These are phyloP conservation scores for Apodemia mormo DNA, from an alignment of 2,888 invertebrate species.

Conservation along the genomic window DNA sequence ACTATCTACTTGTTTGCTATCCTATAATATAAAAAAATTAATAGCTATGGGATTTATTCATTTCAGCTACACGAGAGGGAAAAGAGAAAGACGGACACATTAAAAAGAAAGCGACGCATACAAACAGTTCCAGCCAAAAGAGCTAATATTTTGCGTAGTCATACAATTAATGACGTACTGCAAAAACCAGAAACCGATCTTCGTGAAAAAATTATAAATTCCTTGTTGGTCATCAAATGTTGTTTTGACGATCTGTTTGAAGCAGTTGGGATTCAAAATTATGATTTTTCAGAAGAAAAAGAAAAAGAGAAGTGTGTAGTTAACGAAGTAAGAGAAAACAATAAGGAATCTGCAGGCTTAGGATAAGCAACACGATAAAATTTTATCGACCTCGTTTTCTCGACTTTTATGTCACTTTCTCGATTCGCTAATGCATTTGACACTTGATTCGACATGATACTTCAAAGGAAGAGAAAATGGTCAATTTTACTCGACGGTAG, in stretches of 20 bases:
- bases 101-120: not conserved
- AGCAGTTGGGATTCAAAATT: not conserved
- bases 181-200: not conserved
- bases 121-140: not conserved
- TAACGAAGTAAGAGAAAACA: not conserved
- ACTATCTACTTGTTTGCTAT: no score
- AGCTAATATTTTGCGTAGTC: not conserved
- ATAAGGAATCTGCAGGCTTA: not conserved
- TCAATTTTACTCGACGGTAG: no score
- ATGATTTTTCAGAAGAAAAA: not conserved
- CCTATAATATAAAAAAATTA: not conserved
- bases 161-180: not conserved
- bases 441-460: no score
- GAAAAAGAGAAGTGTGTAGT: not conserved
- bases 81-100: not conserved
- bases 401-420: no score
- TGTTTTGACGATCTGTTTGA: not conserved
- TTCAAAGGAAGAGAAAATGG: no score
- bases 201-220: not conserved
- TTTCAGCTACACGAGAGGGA: not conserved
- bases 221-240: constrained; percentile 1
- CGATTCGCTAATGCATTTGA: no score
- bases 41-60: not conserved
- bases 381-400: no score
- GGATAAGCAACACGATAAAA: no score